Conservation (phyloP, 2,797 vertebrate species). For the Threskiornis aethiopicus region DNA sequence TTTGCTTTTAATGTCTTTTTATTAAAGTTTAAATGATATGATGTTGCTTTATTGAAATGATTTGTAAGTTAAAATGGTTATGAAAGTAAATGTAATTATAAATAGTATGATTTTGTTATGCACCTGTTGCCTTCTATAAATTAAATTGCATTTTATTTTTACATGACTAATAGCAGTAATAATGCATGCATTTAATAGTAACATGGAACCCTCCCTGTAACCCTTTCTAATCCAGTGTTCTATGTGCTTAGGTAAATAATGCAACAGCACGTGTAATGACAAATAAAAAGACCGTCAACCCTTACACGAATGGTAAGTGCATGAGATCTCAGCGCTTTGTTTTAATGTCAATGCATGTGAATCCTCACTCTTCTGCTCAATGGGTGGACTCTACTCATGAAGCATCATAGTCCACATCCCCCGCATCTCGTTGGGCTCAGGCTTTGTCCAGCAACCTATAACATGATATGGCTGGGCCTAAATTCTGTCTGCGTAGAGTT, state of each 20-base stretch:
- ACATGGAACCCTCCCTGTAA: not conserved
- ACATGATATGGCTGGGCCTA: accelerated
- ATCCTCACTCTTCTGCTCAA: not conserved
- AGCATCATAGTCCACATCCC: not conserved
- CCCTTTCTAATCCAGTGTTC: conserved; percentile 73
- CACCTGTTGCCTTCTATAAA: conserved; percentile 81
- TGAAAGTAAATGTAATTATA: conserved; percentile 83
- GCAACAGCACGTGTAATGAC: conserved; percentile 97
- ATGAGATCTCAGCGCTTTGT: not conserved
- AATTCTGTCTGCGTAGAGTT: accelerated
- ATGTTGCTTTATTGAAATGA: conserved; percentile 85
- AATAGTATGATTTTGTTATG: conserved; percentile 84
- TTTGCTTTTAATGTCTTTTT: conserved; percentile 90
- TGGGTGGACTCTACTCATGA: not conserved
- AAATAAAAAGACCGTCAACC: conserved; percentile 97
- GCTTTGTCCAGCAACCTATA: not conserved
- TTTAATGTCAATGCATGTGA: not conserved
- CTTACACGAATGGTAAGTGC: conserved; percentile 94
- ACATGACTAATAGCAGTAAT: conserved; percentile 77
- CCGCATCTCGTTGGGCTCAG: not conserved
- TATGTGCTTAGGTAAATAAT: conserved; percentile 85
- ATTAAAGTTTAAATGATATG: conserved; percentile 88
- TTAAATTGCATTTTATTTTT: conserved; percentile 80
- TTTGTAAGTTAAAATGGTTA: conserved; percentile 84
- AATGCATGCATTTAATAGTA: conserved; percentile 83